These are phyloP conservation scores for Nansenia antarctica DNA, from an alignment of 2,113 vertebrate species.

Conservation along the genomic window DNA sequence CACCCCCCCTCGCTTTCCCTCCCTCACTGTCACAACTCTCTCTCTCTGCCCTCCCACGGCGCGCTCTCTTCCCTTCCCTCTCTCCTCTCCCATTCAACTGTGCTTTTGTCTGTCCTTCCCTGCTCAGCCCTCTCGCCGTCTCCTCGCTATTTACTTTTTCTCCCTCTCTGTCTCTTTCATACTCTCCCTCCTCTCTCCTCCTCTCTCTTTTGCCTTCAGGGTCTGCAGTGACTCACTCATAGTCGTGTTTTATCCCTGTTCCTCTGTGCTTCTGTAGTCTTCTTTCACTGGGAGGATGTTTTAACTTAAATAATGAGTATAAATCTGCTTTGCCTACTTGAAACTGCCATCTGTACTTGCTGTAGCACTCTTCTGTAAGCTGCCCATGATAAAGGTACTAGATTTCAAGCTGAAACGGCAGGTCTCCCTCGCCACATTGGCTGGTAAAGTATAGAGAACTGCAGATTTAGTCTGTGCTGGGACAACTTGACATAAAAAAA, in stretches of 20 bases:
- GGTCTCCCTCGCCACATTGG: neutral
- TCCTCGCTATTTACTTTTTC: neutral
- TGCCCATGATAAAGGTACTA: neutral
- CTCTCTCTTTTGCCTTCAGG: constrained; percentile 44
- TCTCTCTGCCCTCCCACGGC: neutral
- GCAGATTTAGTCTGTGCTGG: neutral
- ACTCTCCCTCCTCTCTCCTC: neutral
- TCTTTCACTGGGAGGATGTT: constrained; percentile 20
- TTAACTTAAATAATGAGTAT: neutral
- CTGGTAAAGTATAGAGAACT: too few species aligned
- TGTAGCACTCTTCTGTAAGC: neutral
- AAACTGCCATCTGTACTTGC: neutral
- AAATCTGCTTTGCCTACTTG: neutral
- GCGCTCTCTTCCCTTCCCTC: neutral
- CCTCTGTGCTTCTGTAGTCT: constrained; percentile 9
- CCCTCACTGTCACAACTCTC: neutral
- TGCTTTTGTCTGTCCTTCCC: neutral
- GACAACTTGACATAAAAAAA: neutral
- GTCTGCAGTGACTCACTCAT: constrained; percentile 37
- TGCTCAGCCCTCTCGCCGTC: neutral
- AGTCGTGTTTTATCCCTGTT: constrained; percentile 38
- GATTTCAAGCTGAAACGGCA: neutral
- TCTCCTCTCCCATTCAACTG: neutral
- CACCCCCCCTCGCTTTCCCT: neutral
- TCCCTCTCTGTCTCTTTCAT: constrained; percentile 2